Base-by-base conservation (phyloP, 2,888 invertebrate genomes). In the Muschampia staudingeri region DNA sequence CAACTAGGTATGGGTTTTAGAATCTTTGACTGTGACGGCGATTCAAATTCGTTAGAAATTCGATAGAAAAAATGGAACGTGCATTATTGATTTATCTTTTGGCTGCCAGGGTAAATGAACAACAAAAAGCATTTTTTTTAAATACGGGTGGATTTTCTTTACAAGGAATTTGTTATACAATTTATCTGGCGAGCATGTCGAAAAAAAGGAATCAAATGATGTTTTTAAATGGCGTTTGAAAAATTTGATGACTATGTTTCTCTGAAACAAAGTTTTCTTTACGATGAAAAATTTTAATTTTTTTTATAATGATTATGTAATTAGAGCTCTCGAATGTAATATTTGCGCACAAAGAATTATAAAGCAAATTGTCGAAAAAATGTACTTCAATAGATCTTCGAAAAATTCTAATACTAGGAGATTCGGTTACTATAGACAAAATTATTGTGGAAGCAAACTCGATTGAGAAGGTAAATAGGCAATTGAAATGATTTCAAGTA, bases 191-290 rank as follows among this genome's bases (percentile, higher is more conserved):
- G 61, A 19, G 25, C 61, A 61, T 61, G 25, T 25, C 25, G 61
- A 61, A 11, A 25, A 61, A 11, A 25, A 61, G 3, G 61, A 25
- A 19, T 61, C 61, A 11, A 61, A 25, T 61, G 25, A 61, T 11
- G 61, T 61, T 61, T 61, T 61, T 61, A 25, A 61, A 61, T 3
- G 7, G 11, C 25, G 4, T 25, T 25, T 61, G 61, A 61, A 56
- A 61, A 61, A 19, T 25, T 61, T 61, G 61, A 61, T 25, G 61
- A 25, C 9, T 61, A 61, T 61, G 19, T 61, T 61, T 61, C 25
- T 61, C 61, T 25, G 11, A 61, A 61, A 61, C 61, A 61, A 61
- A 61, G 61, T 25, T 61, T 61, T 61, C 25, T 61, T 11, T 61
- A 25, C 61, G 61, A 61, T 56, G 19, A 56, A 25, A 56, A n/a